Base-by-base conservation (phyloP, 2,797 vertebrate species). In the Kryptopterus vitreolus region DNA sequence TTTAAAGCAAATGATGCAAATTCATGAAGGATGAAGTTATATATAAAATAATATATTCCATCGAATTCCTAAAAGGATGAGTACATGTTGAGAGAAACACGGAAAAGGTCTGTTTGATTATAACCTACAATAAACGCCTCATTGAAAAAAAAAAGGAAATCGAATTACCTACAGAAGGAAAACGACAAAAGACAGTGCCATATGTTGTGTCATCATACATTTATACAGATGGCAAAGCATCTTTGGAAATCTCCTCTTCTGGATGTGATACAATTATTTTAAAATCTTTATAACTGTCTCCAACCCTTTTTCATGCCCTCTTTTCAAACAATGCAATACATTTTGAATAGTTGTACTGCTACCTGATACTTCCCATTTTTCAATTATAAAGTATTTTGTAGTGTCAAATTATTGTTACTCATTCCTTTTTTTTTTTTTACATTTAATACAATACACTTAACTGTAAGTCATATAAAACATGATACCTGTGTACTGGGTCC, bases 391-490 rank as follows among this genome's bases (percentile, higher is more conserved):
- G 13, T 57, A 1, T 35, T 73, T 57, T 57, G 4, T 74, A 55
- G 35, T 26, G 2, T 16, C 16, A 58, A 38, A 53, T 71, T 31
- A 33, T 53, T 71, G 50, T 35, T 13, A 55, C 11, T 55, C 50
- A n/a, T 70, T 22, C 9, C 13, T 58, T 18, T 38, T 57, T 38
- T 58, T 8, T 58, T 18, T 38, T 57, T 38, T 58, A 3, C 13
- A 18, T 74, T 57, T 57, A 57, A 73, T 53, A 57, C 7, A 0
- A 24, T 24, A 7, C 50, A 72, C 31, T n/a, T n/a, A 59, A 50
- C 46, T 29, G 48, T 50, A 70, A 74, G 9, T 29, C 72, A 59
- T 9, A 43, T 74, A 55, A 74, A 74, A 59, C 46, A 9, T 74
- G 16, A 58, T 58, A 74, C 71, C 53, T 55, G 31, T 72, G 52